phyloP scores from a whole-genome alignment of 2,888 invertebrate species.

The Diaprepes abbreviatus region DNA sequence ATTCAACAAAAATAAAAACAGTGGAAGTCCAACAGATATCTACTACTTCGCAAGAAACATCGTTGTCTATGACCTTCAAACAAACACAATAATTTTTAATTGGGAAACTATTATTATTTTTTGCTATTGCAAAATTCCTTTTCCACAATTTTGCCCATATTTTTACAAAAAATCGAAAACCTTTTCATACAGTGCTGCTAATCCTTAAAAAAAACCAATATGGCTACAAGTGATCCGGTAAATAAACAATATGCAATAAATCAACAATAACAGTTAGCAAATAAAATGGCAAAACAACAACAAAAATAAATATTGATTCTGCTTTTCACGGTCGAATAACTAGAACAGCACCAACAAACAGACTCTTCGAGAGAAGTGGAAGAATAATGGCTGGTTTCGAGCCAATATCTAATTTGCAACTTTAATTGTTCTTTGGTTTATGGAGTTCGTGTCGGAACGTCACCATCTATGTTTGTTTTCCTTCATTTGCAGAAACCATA shows the following conservation, averaged over 20 bases:
- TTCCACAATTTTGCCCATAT: too few species aligned
- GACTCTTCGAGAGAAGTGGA: slow-evolving; percentile 38
- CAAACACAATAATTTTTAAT: too few species aligned
- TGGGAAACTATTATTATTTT: too few species aligned
- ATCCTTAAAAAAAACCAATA: neutral
- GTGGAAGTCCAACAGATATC: too few species aligned
- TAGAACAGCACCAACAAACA: slow-evolving; percentile 43
- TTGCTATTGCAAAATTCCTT: too few species aligned
- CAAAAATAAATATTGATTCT: slow-evolving; percentile 48
- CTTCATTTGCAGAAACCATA: too few species aligned
- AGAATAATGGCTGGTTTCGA: slow-evolving; percentile 41
- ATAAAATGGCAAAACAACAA: slow-evolving; percentile 41
- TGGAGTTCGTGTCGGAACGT: slow-evolving; percentile 23
- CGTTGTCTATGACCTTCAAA: too few species aligned
- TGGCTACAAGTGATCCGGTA: slow-evolving; percentile 35
- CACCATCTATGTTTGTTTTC: slow-evolving; percentile 4
- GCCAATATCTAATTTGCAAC: slow-evolving; percentile 46
- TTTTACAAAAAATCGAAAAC: too few species aligned
- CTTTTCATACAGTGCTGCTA: neutral
- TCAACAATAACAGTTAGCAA: slow-evolving; percentile 35
- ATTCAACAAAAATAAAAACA: too few species aligned
- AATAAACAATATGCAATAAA: slow-evolving; percentile 47
- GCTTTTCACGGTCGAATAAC: slow-evolving; percentile 44
- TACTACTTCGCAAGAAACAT: too few species aligned
- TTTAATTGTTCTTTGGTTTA: slow-evolving; percentile 46